Evolutionary conservation across 2,797 vertebrate species (phyloP), one percentile per base, ranked within the genome.

Genomic region (Phalanger gymnotis): DNA sequence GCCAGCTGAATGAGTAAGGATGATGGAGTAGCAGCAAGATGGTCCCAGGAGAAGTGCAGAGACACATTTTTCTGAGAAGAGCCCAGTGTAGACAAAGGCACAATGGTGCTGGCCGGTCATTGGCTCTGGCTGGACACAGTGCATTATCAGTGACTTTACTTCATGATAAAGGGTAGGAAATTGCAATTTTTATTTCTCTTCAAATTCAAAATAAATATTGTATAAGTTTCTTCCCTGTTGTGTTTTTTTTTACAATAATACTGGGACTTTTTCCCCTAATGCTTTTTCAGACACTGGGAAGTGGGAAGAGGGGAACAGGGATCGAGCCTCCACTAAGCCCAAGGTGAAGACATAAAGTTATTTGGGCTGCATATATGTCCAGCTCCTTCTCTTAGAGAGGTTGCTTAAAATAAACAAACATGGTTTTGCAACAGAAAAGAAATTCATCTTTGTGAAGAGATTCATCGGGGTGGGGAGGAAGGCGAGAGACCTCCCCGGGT

Each of bases 1-100:
- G 99, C 97, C 98, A 99, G 95, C 96, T 99, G 93, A 98, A 98
- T 95, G 99, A 99, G 61, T 99, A 98, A 99, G 7, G 19, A 93
- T 28, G 4, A 40, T 13, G 5, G 3, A 30, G 2, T 40, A 94
- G 91, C 93, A 0, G 47, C 5, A 55, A 3, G 73, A 47, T 27
- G 9, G 7, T 47, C 66, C 12, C 11, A 53, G 27, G 47, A 90
- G 90, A 53, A 92, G 16, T 40, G 16, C 11, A 51, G n/a, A 54
- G 55, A 87, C 58, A 52, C n/a, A 4, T 47, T 40, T 9, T 92
- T 54, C 87, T 56, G 7, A 25, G 34, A 54, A 52, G 56, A 95
- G 51, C 57, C 92, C 90, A 61, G 81, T 5, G 0, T 52, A 1
- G 4, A 66, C 4, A 19, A 47, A 34, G 93, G 81, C 92, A 94